These are phyloP conservation scores for Melikaiella ostensackeni DNA, from an alignment of 2,888 invertebrate species.

Conservation along the genomic window DNA sequence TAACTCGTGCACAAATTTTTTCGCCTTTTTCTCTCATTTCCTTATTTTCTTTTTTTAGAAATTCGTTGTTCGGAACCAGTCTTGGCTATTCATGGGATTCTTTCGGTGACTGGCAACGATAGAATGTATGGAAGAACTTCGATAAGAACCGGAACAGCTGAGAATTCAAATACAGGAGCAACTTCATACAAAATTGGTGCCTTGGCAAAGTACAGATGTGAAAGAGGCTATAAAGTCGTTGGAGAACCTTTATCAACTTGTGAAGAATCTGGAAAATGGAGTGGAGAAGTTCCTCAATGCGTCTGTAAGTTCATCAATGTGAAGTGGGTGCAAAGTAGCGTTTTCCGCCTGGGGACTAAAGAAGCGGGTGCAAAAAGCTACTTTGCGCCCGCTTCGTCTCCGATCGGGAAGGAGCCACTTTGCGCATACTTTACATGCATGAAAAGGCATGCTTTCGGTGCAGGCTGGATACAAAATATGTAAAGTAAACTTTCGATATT, in stretches of 20 bases:
- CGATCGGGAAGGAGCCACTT: slow-evolving; percentile 23
- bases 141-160: slow-evolving; percentile 83
- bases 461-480: too few relatives aligned
- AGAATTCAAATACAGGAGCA: slow-evolving; percentile 82
- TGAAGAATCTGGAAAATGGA: slow-evolving; percentile 92
- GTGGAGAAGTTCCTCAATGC: slow-evolving; percentile 89
- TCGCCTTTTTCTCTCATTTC: slow-evolving; percentile 44
- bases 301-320: slow-evolving; percentile 83
- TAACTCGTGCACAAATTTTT: background rate
- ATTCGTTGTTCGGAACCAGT: slow-evolving; percentile 92
- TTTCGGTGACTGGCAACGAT: slow-evolving; percentile 94
- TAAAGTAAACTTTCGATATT: slow-evolving; percentile 33
- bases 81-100: slow-evolving; percentile 89
- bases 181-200: slow-evolving; percentile 92
- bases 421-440: too few relatives aligned
- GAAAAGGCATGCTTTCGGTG: too few relatives aligned
- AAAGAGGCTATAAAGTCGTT: slow-evolving; percentile 91
- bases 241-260: slow-evolving; percentile 92
- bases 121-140: slow-evolving; percentile 91
- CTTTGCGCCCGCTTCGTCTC: too few relatives aligned
- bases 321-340: background rate
- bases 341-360: background rate
- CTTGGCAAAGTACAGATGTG: slow-evolving; percentile 92
- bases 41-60: slow-evolving; percentile 79
- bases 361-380: too few relatives aligned